Evolutionary conservation across 2,113 vertebrate genomes (phyloP).

Genomic region (Crypturellus undulatus): DNA sequence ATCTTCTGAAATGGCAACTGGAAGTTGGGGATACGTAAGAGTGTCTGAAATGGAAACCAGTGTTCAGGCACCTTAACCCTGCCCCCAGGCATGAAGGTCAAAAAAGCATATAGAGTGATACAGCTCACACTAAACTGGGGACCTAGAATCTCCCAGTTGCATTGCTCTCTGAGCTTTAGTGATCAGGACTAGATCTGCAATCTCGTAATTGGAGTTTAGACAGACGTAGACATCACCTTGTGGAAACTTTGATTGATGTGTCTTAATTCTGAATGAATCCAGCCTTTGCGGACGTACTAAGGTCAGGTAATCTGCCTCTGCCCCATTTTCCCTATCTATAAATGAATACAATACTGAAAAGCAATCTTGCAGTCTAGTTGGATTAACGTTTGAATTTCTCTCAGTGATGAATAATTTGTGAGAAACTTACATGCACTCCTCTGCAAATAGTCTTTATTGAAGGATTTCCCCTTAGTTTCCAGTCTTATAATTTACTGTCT

Average conservation of each 20-base stretch:
- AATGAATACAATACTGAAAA: not conserved
- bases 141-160: not conserved
- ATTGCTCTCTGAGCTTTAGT: accelerated
- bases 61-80: not conserved
- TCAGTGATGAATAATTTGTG: not conserved
- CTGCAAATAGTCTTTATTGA: not conserved
- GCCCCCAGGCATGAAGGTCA: not conserved
- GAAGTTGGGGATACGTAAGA: not conserved
- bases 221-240: not conserved
- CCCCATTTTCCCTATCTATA: not conserved
- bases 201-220: not conserved
- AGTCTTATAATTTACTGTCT: not conserved
- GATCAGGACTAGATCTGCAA: accelerated
- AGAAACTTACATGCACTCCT: not conserved
- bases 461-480: not conserved
- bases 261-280: not conserved
- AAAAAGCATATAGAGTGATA: accelerated
- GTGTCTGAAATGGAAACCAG: not conserved
- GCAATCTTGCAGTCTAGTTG: not conserved
- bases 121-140: accelerated
- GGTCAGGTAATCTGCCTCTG: not conserved
- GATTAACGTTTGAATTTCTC: not conserved
- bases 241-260: not conserved
- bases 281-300: not conserved
- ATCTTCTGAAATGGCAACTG: too few species aligned